Evolutionary conservation across 2,797 vertebrate species (phyloP).

Genomic region (Pseudochromis fuscus): DNA sequence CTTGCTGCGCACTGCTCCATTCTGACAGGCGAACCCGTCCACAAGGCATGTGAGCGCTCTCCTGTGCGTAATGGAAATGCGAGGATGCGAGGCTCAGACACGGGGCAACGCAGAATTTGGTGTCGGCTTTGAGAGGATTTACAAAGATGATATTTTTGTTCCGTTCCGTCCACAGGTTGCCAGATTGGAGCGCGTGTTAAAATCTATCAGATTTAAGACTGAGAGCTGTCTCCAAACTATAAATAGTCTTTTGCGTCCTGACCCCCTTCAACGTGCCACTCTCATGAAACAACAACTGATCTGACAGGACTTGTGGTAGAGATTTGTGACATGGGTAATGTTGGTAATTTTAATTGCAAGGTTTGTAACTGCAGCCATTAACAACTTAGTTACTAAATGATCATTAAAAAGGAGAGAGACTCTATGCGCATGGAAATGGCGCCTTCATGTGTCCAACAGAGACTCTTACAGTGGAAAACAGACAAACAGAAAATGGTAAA

Average conservation of each 20-base stretch:
- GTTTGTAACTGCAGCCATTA: neutral
- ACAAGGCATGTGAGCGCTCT: constrained; percentile 51
- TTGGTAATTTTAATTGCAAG: neutral
- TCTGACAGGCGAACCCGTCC: constrained; percentile 38
- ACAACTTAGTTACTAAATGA: constrained; percentile 6
- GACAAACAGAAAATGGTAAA: neutral
- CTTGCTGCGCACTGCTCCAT: constrained; percentile 51
- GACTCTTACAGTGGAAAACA: constrained; percentile 28
- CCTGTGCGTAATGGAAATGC: constrained; percentile 73
- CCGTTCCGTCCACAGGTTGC: neutral
- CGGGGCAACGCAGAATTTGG: neutral
- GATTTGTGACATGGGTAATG: neutral
- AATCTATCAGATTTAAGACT: neutral
- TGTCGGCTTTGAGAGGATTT: neutral
- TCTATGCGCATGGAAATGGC: constrained; percentile 65
- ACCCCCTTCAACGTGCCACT: neutral
- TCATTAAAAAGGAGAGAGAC: neutral
- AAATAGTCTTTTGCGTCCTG: neutral
- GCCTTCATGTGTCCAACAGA: constrained; percentile 73
- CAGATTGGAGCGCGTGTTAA: neutral
- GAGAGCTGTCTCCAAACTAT: constrained; percentile 1
- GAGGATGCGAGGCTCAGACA: constrained; percentile 20
- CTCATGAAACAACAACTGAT: neutral
- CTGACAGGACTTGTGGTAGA: neutral
- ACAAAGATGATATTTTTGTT: constrained; percentile 11